Percentiles rank a stretch among this genome's conserved stretches.
Evolutionary conservation across 2,797 vertebrate genomes (phyloP).

Genomic region (Tenualosa ilisha): DNA sequence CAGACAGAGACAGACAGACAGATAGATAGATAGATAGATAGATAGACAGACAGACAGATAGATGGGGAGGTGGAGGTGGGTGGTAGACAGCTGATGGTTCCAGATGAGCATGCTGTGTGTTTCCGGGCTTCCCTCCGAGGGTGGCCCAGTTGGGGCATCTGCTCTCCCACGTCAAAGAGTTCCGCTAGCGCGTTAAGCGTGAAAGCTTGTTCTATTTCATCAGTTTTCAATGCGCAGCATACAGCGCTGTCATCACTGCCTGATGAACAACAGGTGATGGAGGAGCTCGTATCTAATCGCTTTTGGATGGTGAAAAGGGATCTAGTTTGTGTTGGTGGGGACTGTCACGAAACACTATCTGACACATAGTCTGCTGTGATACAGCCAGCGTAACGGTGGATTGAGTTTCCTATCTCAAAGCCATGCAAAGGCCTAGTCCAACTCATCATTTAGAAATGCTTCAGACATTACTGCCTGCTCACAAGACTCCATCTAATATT

Average conservation of each 20-base stretch:
- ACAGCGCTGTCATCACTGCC: conserved; percentile 38
- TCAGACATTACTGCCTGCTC: no score
- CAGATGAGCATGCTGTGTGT: neutral
- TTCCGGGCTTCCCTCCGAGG: conserved; percentile 1
- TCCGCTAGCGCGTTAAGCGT: neutral
- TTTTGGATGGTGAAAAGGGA: conserved; percentile 35
- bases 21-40: neutral
- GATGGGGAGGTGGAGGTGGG: neutral
- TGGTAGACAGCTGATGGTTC: neutral
- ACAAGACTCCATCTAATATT: no score
- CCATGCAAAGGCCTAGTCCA: neutral
- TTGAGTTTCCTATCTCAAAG: neutral
- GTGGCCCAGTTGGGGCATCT: conserved; percentile 12
- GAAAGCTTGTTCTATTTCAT: conserved; percentile 27
- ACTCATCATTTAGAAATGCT: no score
- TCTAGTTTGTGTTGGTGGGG: conserved; percentile 9
- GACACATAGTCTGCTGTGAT: neutral
- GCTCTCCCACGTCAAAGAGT: neutral
- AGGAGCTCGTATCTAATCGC: conserved; percentile 31
- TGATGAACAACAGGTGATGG: conserved; percentile 39
- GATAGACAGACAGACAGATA: neutral
- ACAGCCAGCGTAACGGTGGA: neutral
- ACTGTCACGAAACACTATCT: neutral
- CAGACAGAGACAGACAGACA: neutral
- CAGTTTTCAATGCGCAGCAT: conserved; percentile 24